Conservation (phyloP, 2,888 invertebrate genomes). For the Tetranychus piercei region DNA sequence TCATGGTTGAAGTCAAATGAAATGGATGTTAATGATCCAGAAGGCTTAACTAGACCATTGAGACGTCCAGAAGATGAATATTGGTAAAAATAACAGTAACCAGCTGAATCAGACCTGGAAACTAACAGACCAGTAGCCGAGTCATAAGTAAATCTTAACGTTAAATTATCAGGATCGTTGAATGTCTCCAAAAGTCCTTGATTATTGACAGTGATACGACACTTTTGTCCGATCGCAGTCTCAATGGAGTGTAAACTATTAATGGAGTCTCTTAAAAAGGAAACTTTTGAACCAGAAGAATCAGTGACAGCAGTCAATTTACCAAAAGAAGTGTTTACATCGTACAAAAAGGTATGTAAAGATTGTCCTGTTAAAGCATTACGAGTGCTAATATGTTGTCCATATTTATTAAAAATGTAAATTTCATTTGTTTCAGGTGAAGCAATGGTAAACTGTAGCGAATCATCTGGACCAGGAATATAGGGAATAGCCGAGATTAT, state of each 20-base stretch:
- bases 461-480: conserved; percentile 55
- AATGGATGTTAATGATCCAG: conserved; percentile 45
- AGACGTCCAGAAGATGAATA: conserved; percentile 85
- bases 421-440: conserved; percentile 63
- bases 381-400: conserved; percentile 84
- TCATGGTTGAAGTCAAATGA: neutral
- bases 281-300: conserved; percentile 66
- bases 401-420: conserved; percentile 74
- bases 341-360: conserved; percentile 80
- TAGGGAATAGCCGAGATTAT: conserved; percentile 29
- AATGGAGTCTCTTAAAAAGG: conserved; percentile 65
- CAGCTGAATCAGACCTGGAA: conserved; percentile 43
- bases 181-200: conserved; percentile 77
- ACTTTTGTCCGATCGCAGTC: conserved; percentile 45
- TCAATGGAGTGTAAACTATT: conserved; percentile 61
- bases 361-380: conserved; percentile 61
- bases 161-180: conserved; percentile 78
- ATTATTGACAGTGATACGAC: conserved; percentile 69
- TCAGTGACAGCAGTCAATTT: conserved; percentile 64
- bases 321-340: conserved; percentile 50
- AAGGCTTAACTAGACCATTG: conserved; percentile 76
- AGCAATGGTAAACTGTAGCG: conserved; percentile 72
- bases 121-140: conserved; percentile 56
- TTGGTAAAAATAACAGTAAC: conserved; percentile 55
- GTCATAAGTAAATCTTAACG: conserved; percentile 80